Percentiles rank a stretch among this genome's conserved stretches.
These are phyloP conservation scores for Phoebastria nigripes DNA, from an alignment of 2,797 vertebrate species.

Conservation along the genomic window DNA sequence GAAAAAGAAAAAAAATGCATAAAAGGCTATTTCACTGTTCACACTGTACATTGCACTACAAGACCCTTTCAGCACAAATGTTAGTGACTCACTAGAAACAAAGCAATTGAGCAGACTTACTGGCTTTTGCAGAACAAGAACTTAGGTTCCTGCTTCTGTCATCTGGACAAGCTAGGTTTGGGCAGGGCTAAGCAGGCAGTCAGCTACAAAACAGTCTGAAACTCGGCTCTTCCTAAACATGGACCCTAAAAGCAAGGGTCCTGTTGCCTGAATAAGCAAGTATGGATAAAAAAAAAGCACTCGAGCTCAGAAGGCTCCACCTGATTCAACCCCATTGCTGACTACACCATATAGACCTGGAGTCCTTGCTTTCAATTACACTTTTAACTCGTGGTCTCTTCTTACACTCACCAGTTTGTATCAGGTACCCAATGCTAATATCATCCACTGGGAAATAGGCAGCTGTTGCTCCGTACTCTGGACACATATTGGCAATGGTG, in stretches of 20 bases:
- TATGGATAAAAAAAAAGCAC: background rate
- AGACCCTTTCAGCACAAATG: background rate
- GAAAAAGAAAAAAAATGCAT: background rate
- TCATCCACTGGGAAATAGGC: slow-evolving; percentile 94
- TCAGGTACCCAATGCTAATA: slow-evolving; percentile 88
- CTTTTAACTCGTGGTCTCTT: background rate
- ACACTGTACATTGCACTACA: background rate
- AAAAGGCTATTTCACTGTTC: background rate
- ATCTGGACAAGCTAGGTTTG: background rate
- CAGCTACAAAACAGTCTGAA: background rate
- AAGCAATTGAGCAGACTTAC: background rate
- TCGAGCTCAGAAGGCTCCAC: background rate
- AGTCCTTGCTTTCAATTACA: background rate
- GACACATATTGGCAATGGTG: slow-evolving; percentile 98
- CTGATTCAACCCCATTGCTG: background rate
- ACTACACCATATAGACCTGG: background rate
- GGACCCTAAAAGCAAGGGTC: background rate
- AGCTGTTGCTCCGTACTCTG: slow-evolving; percentile 94
- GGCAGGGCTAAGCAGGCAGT: background rate
- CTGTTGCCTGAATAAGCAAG: background rate
- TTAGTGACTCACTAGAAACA: background rate
- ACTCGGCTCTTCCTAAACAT: background rate
- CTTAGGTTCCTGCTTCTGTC: background rate
- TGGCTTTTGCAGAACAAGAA: background rate
- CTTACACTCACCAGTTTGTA: slow-evolving; percentile 85